phyloP scores from a whole-genome alignment of 2,797 vertebrate species.

The Anomalospiza imberbis region DNA sequence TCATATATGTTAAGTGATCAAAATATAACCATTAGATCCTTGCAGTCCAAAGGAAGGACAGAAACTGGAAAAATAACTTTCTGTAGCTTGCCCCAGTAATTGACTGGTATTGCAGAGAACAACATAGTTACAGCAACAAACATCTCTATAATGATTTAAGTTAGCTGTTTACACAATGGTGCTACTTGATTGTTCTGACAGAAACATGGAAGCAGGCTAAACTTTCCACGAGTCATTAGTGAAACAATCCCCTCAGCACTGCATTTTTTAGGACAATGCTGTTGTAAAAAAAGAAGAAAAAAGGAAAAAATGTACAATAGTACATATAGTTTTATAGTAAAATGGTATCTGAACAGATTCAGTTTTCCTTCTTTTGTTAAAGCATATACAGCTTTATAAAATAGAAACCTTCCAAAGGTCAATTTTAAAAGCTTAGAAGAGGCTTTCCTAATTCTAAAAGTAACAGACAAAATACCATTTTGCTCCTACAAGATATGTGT shows the following conservation, averaged over 20 bases:
- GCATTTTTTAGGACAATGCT: constrained; percentile 13
- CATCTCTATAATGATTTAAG: background rate
- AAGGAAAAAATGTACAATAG: constrained; percentile 55
- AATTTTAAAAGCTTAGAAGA: constrained; percentile 60
- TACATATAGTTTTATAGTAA: constrained; percentile 58
- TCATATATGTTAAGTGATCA: constrained; percentile 22
- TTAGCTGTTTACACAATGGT: background rate
- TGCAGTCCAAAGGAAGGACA: constrained; percentile 36
- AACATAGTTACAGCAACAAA: constrained; percentile 6
- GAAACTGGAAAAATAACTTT: constrained; percentile 18
- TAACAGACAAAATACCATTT: constrained; percentile 25
- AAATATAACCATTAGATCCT: constrained; percentile 48
- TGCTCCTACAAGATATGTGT: background rate
- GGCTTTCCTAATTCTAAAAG: constrained; percentile 50
- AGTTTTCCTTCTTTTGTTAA: constrained; percentile 51
- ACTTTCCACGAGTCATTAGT: background rate
- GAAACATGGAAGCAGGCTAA: background rate
- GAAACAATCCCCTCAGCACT: constrained; percentile 15
- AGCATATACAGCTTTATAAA: constrained; percentile 62
- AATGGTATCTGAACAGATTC: constrained; percentile 38
- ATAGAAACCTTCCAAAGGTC: constrained; percentile 62
- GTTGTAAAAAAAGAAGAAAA: constrained; percentile 1
- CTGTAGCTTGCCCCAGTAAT: background rate
- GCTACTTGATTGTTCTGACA: constrained; percentile 24
- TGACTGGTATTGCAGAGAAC: constrained; percentile 15